A percentile compares a stretch with the other conserved stretches of the same genome.
Conservation (phyloP, 2,888 invertebrate genomes). For the Ganaspis brasiliensis region DNA sequence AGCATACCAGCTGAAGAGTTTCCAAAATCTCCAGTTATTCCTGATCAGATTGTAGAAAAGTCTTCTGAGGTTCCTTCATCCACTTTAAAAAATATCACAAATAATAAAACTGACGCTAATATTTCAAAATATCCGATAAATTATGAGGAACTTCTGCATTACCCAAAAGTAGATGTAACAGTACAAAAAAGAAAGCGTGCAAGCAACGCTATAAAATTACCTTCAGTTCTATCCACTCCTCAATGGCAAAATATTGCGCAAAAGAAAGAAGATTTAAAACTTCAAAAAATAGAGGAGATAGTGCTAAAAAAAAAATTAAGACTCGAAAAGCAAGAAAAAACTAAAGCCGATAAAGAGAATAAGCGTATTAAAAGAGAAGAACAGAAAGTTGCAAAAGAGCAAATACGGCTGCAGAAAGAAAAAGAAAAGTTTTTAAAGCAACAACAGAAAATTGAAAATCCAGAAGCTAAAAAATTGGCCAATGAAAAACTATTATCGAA, state of each 20-base stretch:
- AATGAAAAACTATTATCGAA: background rate
- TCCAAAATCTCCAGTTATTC: background rate
- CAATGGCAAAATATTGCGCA: background rate
- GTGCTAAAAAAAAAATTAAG: background rate
- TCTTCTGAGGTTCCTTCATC: background rate
- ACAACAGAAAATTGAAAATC: background rate
- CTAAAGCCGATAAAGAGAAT: background rate
- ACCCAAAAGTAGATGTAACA: background rate
- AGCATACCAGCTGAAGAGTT: background rate
- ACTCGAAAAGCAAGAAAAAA: background rate
- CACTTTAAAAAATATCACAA: background rate
- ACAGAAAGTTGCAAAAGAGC: background rate
- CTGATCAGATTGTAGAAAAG: background rate
- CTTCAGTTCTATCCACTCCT: background rate
- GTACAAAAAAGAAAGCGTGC: background rate
- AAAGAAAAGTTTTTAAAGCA: background rate
- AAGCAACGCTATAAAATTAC: background rate
- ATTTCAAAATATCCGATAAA: background rate
- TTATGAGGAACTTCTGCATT: background rate
- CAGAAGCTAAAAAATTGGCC: background rate
- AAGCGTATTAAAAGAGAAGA: background rate
- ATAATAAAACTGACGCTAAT: background rate
- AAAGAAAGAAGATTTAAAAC: background rate
- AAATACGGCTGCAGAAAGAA: background rate
- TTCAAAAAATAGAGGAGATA: background rate